Evolutionary conservation across 2,888 invertebrate species (phyloP).

Genomic region (Synergus laeviventris): DNA sequence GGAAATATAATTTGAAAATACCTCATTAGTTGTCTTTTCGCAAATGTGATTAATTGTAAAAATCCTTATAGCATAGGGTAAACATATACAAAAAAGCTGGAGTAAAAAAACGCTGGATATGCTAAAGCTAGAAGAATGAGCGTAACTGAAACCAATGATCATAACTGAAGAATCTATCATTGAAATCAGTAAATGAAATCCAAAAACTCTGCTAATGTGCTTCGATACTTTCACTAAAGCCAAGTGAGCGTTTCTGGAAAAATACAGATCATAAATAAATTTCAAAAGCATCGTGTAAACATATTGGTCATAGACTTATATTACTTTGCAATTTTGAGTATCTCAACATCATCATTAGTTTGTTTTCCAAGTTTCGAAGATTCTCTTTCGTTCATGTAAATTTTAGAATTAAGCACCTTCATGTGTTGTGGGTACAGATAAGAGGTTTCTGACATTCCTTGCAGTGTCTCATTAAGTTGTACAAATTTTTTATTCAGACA

Average conservation of each 20-base stretch:
- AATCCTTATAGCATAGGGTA: conserved; percentile 47
- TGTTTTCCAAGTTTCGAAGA: neutral
- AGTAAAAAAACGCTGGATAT: no score
- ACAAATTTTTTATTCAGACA: no score
- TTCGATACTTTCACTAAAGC: conserved; percentile 55
- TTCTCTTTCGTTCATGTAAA: neutral
- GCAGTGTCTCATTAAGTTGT: neutral
- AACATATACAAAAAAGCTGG: conserved; percentile 42
- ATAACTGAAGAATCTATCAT: conserved; percentile 47
- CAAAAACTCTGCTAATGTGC: conserved; percentile 55
- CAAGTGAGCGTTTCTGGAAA: conserved; percentile 58
- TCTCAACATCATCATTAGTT: neutral
- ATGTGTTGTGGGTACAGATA: conserved; percentile 1
- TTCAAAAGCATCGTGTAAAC: no score
- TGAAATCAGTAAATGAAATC: conserved; percentile 56
- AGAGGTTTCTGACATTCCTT: neutral
- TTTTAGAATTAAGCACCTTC: neutral
- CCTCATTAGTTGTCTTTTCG: conserved; percentile 49
- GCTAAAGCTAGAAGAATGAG: no score
- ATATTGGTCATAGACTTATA: neutral
- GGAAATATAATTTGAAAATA: conserved; percentile 30
- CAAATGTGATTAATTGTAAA: conserved; percentile 40
- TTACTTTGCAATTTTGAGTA: neutral
- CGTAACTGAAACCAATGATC: no score
- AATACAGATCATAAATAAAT: neutral